Percentiles rank a stretch among this genome's conserved stretches.
Conservation (phyloP, 2,797 vertebrate genomes). For the Lepus townsendii region DNA sequence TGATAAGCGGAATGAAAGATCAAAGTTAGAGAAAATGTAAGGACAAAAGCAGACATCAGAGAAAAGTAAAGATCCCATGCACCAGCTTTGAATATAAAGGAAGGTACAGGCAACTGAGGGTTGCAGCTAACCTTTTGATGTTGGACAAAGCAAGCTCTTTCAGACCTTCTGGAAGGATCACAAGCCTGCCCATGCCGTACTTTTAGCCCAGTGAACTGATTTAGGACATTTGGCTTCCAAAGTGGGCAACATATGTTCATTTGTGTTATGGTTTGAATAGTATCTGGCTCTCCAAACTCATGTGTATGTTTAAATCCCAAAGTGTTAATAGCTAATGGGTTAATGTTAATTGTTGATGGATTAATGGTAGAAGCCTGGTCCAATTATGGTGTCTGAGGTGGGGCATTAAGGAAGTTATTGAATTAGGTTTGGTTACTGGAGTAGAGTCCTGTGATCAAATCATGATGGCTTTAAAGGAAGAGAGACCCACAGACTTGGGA, state of each 20-base stretch:
- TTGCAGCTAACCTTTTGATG: neutral
- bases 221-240: neutral
- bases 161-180: neutral
- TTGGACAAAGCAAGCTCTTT: neutral
- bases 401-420: no score
- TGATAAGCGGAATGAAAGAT: neutral
- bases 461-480: no score
- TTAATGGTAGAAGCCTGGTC: no score
- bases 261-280: neutral
- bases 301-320: no score
- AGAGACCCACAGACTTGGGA: no score
- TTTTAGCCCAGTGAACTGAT: neutral
- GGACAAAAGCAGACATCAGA: neutral
- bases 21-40: neutral
- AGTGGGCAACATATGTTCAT: neutral
- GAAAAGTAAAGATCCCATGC: neutral
- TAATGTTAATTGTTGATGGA: no score
- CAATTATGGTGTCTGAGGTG: no score
- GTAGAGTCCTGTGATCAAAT: no score
- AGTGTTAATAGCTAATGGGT: no score
- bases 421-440: no score
- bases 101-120: no score
- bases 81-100: neutral
- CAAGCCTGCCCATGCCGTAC: neutral
- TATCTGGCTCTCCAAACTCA: no score